These are phyloP conservation scores for Deladenus siricidicola DNA, from an alignment of 2,888 invertebrate species.

Conservation along the genomic window DNA sequence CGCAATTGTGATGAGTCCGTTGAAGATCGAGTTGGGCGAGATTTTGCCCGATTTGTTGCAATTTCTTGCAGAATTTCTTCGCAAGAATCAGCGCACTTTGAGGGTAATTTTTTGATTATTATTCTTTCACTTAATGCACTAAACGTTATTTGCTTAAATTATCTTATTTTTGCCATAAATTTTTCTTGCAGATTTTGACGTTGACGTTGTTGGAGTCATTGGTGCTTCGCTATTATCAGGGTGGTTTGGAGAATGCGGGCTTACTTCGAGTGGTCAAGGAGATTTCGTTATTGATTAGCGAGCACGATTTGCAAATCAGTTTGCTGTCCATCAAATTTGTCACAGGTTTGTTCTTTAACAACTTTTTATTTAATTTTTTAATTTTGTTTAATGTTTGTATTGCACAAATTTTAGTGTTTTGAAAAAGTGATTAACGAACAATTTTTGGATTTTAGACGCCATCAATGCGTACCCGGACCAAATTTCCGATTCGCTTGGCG, in stretches of 20 bases:
- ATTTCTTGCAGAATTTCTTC: slow-evolving; percentile 80
- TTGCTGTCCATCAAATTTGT: slow-evolving; percentile 60
- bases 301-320: slow-evolving; percentile 90
- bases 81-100: slow-evolving; percentile 90
- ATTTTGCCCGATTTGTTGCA: slow-evolving; percentile 75
- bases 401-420: too few relatives aligned
- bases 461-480: slow-evolving; percentile 23
- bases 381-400: too few relatives aligned
- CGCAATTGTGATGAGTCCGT: slow-evolving; percentile 57
- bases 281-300: slow-evolving; percentile 79
- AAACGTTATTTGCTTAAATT: background rate
- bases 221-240: slow-evolving; percentile 68
- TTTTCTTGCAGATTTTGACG: slow-evolving; percentile 63
- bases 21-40: slow-evolving; percentile 69
- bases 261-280: slow-evolving; percentile 62
- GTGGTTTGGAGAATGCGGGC: slow-evolving; percentile 13
- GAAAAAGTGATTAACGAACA: too few relatives aligned
- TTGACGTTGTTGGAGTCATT: slow-evolving; percentile 79
- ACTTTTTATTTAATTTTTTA: too few relatives aligned
- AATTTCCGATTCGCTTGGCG: slow-evolving; percentile 22
- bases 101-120: slow-evolving; percentile 58
- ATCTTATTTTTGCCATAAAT: background rate
- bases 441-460: slow-evolving; percentile 18
- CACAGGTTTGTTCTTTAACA: slow-evolving; percentile 19
- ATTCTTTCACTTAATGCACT: background rate